Evolutionary conservation across 1,140 invertebrate genomes (phyloP).

Genomic region (Drosophila eugracilis): DNA sequence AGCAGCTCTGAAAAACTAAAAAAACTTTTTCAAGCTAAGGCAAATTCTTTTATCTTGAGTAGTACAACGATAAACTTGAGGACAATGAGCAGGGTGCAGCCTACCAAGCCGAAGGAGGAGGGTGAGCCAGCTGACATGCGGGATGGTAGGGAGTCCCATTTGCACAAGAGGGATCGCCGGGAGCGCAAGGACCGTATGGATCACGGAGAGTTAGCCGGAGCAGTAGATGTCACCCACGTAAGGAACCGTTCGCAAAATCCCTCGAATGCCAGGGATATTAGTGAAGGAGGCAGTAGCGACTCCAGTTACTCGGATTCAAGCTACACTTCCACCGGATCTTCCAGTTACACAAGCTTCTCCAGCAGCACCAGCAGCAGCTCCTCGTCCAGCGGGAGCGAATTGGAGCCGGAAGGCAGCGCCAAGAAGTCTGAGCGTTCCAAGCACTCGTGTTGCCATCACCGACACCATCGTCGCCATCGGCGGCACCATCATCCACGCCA

Average conservation of each 20-base stretch:
- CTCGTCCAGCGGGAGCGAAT: slow-evolving; percentile 8
- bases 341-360: not conserved
- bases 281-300: not conserved
- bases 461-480: slow-evolving; percentile 17
- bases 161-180: not conserved
- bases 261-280: not conserved
- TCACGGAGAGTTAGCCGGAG: not conserved
- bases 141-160: slow-evolving; percentile 4
- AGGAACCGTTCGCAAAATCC: not conserved
- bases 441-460: slow-evolving; percentile 13
- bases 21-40: slow-evolving; percentile 2
- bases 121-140: slow-evolving; percentile 7
- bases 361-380: slow-evolving; percentile 5
- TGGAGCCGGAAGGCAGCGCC: not conserved
- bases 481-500: slow-evolving; percentile 13
- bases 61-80: not conserved
- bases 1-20: not conserved
- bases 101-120: not conserved
- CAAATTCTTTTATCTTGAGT: not conserved
- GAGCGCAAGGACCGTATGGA: not conserved
- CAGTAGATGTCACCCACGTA: not conserved
- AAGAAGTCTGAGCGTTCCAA: not conserved
- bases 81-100: not conserved
- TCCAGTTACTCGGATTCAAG: slow-evolving; percentile 1
- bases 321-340: not conserved